A percentile compares a stretch with the other conserved stretches of the same genome.
These are phyloP conservation scores for Notarius lentiginosus DNA, from an alignment of 2,113 vertebrate species.

Conservation along the genomic window DNA sequence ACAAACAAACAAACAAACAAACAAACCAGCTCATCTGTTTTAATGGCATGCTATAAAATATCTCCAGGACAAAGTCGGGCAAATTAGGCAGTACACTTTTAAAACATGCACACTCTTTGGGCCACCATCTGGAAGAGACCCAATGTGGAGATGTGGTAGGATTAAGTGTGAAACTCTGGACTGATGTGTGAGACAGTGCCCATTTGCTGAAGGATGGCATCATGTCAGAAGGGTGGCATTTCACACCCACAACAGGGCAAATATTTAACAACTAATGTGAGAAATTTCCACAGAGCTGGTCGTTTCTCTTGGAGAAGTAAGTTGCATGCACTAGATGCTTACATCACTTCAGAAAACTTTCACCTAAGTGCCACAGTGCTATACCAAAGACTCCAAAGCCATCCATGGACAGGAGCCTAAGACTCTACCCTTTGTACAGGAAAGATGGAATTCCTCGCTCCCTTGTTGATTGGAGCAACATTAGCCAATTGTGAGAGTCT, in stretches of 20 bases:
- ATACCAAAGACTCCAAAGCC: background rate
- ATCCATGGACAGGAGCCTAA: background rate
- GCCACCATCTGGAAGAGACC: constrained; percentile 61
- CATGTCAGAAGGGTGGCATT: constrained; percentile 28
- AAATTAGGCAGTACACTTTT: constrained; percentile 47
- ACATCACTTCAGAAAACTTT: background rate
- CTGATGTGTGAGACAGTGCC: constrained; percentile 39
- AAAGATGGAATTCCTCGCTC: background rate
- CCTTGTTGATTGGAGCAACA: background rate
- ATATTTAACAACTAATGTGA: constrained; percentile 7
- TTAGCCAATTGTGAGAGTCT: background rate
- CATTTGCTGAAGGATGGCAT: constrained; percentile 42
- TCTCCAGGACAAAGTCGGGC: constrained; percentile 39
- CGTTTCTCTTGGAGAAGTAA: background rate
- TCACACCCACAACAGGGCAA: constrained; percentile 20
- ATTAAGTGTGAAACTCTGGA: constrained; percentile 45
- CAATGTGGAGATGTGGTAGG: constrained; percentile 20
- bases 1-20: too few relatives aligned
- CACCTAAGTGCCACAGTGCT: background rate
- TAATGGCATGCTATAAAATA: constrained; percentile 49
- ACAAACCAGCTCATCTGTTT: constrained; percentile 53
- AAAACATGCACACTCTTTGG: constrained; percentile 45
- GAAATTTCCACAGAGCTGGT: constrained; percentile 4
- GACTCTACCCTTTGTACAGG: background rate
- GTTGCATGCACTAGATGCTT: background rate